Evolutionary conservation across 2,888 invertebrate genomes (phyloP).

Genomic region (Agapostemon virescens): DNA sequence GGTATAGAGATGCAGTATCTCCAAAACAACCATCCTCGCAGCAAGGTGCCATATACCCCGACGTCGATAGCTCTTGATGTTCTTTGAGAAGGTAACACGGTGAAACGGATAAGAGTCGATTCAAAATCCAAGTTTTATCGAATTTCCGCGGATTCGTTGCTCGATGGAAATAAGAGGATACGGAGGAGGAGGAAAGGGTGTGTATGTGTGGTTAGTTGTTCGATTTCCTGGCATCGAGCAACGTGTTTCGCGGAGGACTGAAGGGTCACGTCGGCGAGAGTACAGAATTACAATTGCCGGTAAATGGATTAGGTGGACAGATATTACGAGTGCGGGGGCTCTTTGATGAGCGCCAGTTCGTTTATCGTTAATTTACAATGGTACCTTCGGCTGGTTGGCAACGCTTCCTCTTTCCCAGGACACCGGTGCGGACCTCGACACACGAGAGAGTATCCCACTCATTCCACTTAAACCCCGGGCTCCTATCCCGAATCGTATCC

Average conservation of each 20-base stretch:
- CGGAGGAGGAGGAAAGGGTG: background rate
- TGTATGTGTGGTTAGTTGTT: slow-evolving; percentile 31
- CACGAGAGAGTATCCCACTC: slow-evolving; percentile 59
- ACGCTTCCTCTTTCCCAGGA: slow-evolving; percentile 26
- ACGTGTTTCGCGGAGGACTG: slow-evolving; percentile 52
- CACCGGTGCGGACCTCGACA: slow-evolving; percentile 32
- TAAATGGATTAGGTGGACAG: slow-evolving; percentile 71
- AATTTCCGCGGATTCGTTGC: slow-evolving; percentile 25
- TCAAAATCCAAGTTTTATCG: slow-evolving; percentile 11
- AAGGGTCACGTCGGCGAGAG: slow-evolving; percentile 58
- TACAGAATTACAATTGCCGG: slow-evolving; percentile 70
- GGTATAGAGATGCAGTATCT: too few species aligned
- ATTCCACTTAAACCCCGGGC: slow-evolving; percentile 58
- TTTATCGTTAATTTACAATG: slow-evolving; percentile 74
- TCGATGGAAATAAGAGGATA: too few species aligned
- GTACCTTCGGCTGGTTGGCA: slow-evolving; percentile 47
- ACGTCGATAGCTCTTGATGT: background rate
- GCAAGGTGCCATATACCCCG: background rate
- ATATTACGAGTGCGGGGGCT: slow-evolving; percentile 68
- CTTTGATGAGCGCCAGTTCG: slow-evolving; percentile 73
- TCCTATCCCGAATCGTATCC: slow-evolving; percentile 52
- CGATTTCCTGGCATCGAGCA: slow-evolving; percentile 38
- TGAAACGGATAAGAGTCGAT: background rate
- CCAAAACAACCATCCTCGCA: background rate
- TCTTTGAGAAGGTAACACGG: background rate